Evolutionary conservation across 2,888 invertebrate species (phyloP).

Genomic region (Lacanobia wlatinum): DNA sequence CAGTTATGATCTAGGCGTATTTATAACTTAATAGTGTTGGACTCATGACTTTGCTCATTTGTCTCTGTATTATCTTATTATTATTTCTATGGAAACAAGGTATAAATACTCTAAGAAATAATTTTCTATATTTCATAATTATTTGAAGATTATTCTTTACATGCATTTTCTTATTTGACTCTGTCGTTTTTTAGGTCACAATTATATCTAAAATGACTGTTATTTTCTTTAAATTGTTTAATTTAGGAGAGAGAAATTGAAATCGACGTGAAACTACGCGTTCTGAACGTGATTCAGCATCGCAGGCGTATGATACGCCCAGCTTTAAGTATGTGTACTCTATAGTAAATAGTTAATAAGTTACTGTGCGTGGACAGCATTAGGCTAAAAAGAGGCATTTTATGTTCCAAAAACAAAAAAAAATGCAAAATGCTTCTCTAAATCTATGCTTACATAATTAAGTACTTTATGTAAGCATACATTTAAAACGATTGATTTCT

Average conservation of each 20-base stretch:
- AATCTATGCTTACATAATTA: no score
- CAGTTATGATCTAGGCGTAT: no score
- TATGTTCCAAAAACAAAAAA: no score
- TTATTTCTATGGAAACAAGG: neutral
- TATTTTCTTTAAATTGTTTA: neutral
- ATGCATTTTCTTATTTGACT: no score
- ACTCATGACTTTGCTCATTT: no score
- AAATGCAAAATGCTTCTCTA: no score
- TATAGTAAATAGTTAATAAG: neutral
- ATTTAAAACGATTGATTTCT: neutral
- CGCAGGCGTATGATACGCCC: neutral
- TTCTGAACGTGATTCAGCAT: neutral
- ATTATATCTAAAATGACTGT: slow-evolving; percentile 2
- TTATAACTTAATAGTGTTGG: no score
- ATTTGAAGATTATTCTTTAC: no score
- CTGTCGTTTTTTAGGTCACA: neutral
- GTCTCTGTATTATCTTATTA: neutral
- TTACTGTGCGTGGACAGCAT: neutral
- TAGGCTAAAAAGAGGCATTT: neutral
- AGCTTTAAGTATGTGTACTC: neutral
- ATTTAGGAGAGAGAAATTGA: neutral
- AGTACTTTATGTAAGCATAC: neutral
- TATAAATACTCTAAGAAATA: no score
- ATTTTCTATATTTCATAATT: no score
- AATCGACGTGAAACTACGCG: neutral